These are phyloP conservation scores for Aphodius sticticus DNA, from an alignment of 2,888 invertebrate species.

Conservation along the genomic window DNA sequence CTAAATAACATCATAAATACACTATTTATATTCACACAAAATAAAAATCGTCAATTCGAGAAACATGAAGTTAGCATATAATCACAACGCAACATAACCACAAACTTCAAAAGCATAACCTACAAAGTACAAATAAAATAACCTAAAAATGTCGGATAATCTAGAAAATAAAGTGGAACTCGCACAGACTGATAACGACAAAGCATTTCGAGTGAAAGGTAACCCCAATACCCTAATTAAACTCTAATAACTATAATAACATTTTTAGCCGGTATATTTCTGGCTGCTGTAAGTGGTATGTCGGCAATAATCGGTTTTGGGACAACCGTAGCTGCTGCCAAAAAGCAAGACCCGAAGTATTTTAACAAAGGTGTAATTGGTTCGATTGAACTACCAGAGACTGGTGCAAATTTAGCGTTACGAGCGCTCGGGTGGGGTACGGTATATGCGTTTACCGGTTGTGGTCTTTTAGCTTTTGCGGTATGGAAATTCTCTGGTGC, in stretches of 20 bases:
- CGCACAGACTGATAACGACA: neutral
- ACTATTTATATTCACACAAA: neutral
- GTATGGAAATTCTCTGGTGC: slow-evolving; percentile 92
- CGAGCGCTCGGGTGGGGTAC: slow-evolving; percentile 90
- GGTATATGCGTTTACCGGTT: slow-evolving; percentile 85
- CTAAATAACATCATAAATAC: neutral
- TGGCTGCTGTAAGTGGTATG: slow-evolving; percentile 77
- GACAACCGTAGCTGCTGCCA: slow-evolving; percentile 77
- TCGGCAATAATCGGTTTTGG: slow-evolving; percentile 86
- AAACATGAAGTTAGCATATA: neutral
- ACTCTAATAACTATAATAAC: neutral
- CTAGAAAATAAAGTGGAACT: neutral
- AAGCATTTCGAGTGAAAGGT: slow-evolving; percentile 18
- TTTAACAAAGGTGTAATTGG: slow-evolving; percentile 77
- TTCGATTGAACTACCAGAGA: slow-evolving; percentile 71
- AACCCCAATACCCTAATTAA: neutral
- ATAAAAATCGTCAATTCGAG: neutral
- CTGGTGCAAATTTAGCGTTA: slow-evolving; percentile 76
- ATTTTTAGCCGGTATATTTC: slow-evolving; percentile 74
- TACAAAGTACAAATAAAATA: neutral
- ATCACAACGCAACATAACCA: neutral
- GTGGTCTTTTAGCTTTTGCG: slow-evolving; percentile 80
- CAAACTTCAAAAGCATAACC: neutral
- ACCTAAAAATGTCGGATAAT: neutral
- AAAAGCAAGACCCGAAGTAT: slow-evolving; percentile 80